Conservation (phyloP, 2,797 vertebrate species). For the Hafferia zeledoni region DNA sequence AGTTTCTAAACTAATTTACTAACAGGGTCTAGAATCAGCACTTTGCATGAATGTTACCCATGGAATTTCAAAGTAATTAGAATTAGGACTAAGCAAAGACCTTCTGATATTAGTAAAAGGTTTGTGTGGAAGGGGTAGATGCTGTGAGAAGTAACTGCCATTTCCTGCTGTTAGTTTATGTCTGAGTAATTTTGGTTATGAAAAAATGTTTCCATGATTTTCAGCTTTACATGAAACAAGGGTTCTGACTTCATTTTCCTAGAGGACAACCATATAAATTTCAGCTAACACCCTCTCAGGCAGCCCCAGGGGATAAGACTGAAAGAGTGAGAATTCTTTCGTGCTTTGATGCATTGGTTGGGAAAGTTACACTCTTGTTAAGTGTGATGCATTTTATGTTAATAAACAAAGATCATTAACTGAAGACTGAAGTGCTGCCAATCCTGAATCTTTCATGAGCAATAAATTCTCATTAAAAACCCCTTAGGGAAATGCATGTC, state of each 20-base stretch:
- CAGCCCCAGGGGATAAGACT: not conserved
- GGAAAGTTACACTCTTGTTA: slow-evolving; percentile 35
- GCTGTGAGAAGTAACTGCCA: not conserved
- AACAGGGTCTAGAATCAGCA: not conserved
- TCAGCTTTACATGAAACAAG: not conserved
- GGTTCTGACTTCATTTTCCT: not conserved
- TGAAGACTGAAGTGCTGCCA: slow-evolving; percentile 62
- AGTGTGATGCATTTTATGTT: slow-evolving; percentile 44
- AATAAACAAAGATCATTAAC: slow-evolving; percentile 65
- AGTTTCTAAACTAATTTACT: not conserved
- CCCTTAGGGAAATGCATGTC: slow-evolving; percentile 47
- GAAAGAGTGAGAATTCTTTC: not conserved
- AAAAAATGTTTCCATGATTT: slow-evolving; percentile 1
- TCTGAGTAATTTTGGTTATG: not conserved
- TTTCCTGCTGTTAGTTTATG: not conserved
- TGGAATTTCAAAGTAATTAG: not conserved
- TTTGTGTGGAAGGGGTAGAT: not conserved
- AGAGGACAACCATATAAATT: not conserved
- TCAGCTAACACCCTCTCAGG: slow-evolving; percentile 8
- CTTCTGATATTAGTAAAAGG: not conserved
- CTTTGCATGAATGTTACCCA: not conserved
- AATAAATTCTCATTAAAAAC: slow-evolving; percentile 62
- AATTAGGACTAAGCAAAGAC: not conserved
- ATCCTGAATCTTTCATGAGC: slow-evolving; percentile 60
- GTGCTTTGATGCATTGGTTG: slow-evolving; percentile 40